Evolutionary conservation across 2,888 invertebrate species (phyloP), one percentile per base, ranked within the genome.

Genomic region (Sinodicranocentrus sp.): DNA sequence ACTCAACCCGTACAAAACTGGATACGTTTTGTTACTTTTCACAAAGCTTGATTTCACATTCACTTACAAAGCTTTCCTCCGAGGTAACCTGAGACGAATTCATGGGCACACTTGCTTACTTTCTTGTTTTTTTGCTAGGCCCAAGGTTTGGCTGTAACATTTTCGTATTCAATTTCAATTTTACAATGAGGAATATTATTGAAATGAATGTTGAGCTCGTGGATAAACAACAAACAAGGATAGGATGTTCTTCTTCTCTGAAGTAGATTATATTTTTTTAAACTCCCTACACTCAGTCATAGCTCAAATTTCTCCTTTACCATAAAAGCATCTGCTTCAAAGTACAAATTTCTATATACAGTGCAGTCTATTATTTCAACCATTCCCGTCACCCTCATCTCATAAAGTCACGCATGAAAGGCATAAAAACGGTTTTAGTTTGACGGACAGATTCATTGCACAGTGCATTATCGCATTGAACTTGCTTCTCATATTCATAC

Each of bases 361-460:
- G n/a, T 6, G 57, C 23, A 3, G 21, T 19, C 21, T 23, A 19
- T 57, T 19, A 23, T 57, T 23, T 57, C 19, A 57, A 3, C 23
- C 57, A 21, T 63, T 28, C 21, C 57, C 2, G 33, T 26, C 21
- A 59, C 21, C 28, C 33, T 63, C 17, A 68, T 68, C 68, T 57
- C 77, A 77, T 77, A 77, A 77, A 67, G 71, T 63, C 79, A 71
- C 79, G 71, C 71, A 79, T 79, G 79, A 79, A 54, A 79, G 67
- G 26, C 65, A 79, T 79, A 71, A 79, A 79, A 79, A 65, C 23
- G 63, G 63, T 79, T 68, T 25, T 71, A 43, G 57, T 67, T 80
- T 80, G 80, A 80, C 68, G 67, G 73, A 71, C 79, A 73, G 67
- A 48, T 65, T 80, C 44, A 65, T 73, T 80, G 65, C 80, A 73